Base-by-base conservation (phyloP, 2,113 vertebrate genomes). In the Holacanthus passer region DNA sequence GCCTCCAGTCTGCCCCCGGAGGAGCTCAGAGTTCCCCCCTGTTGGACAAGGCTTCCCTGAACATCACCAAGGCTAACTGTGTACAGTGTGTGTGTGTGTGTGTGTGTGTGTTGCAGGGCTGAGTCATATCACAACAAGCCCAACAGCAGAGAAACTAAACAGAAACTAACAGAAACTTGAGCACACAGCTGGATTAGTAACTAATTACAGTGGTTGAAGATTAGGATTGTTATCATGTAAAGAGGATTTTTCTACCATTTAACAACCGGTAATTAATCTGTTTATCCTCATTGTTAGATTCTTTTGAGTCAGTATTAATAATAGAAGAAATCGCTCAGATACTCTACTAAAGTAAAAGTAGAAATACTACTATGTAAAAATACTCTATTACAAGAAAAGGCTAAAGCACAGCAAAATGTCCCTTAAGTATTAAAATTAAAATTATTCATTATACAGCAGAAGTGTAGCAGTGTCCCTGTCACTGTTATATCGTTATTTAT, bases 1-100 rank as follows among this genome's bases (percentile, higher is more conserved):
- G 55, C 67, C 32, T 72, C 29, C 35, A 62, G 41, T 39, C 48
- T 27, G 70, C n/a, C 77, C 77, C 79, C 37, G 48, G 87, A 86
- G 81, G 55, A 70, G 52, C 59, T 60, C 39, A 29, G 79, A 82
- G 66, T 35, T 56, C 56, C 73, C n/a, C 45, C 13, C 29, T 52
- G 79, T 76, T 62, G 73, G 52, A 71, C 67, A 83, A 63, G 2
- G 32, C 62, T 71, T 80, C 41, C 71, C 65, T 37, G 62, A 73
- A 71, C 84, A 77, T 37, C 39, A 39, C 17, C 29, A 19, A 7
- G 48, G 47, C 35, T 29, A 32, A 37, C 14, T 41, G 31, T 66
- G 32, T 43, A 24, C 11, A 0, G 59, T 45, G 53, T 52, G 17
- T 69, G 37, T 24, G 73, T 8, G 35, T 66, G 65, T 31, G 43